Percentiles rank a stretch among this genome's conserved stretches.
These are phyloP conservation scores for Heliconius eleuchia DNA, from an alignment of 1,140 invertebrate genomes.

Conservation along the genomic window DNA sequence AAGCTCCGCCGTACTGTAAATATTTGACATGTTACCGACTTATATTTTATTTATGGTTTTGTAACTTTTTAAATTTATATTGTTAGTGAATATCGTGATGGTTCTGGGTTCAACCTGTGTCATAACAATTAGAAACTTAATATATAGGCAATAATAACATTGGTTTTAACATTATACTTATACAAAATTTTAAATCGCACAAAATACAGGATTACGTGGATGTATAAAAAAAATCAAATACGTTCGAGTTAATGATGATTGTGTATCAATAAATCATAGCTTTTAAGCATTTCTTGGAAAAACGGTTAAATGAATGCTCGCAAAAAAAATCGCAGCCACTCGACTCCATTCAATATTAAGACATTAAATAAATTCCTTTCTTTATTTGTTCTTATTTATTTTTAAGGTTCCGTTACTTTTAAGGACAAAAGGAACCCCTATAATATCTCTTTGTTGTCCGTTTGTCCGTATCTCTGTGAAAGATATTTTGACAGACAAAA, in stretches of 20 bases:
- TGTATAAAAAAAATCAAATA: background rate
- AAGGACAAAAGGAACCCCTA: no score
- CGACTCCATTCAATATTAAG: background rate
- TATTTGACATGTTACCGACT: background rate
- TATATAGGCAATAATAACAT: no score
- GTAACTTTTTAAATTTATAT: background rate
- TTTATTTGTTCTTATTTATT: background rate
- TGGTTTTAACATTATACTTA: no score
- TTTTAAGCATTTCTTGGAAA: background rate
- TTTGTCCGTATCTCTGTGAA: no score
- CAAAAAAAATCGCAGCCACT: background rate
- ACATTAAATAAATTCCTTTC: no score
- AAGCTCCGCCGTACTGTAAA: conserved; percentile 5
- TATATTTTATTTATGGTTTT: background rate
- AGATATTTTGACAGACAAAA: no score
- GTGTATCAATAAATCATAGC: background rate
- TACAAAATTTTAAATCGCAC: no score
- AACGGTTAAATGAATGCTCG: background rate
- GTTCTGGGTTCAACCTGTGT: background rate
- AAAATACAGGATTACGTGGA: background rate
- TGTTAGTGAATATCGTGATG: background rate
- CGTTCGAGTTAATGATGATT: background rate
- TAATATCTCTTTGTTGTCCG: no score
- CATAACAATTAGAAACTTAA: no score
- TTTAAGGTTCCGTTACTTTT: background rate